Base-by-base conservation (phyloP, 2,888 invertebrate genomes). In the Drosophila nr. perissopoda region DNA sequence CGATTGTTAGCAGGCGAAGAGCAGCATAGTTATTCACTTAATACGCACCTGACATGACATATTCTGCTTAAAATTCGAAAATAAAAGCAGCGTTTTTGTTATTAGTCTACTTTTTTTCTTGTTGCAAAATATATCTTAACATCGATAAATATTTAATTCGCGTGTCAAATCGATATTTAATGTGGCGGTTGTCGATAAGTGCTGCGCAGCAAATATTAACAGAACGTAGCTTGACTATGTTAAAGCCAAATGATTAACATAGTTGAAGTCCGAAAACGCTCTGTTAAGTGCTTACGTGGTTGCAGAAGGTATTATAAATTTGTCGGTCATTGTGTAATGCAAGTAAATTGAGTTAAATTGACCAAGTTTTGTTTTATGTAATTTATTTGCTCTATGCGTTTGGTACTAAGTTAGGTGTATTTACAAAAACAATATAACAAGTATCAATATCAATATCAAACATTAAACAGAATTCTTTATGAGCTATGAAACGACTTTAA, bases 351-450 rank as follows among this genome's bases (percentile, higher is more conserved):
- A 25, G 16, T 1, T 60, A n/a, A n/a, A 6, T 16, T 25, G 4
- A 1, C 25, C 16, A 52, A 33, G 7, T 33, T 42, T 33, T 27
- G 10, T 51, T 27, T 54, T 2, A 34, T 33, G 61, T 66, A 61
- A 66, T 87, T 80, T 81, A 82, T 83, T 85, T 75, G 62, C 74
- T 76, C 69, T 75, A 74, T 68, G 83, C 65, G 73, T 57, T 40
- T 82, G 73, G 66, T 71, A 70, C 83, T 85, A 83, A 62, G 73
- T 81, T 81, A 84, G 82, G 66, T 60, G 18, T 67, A 86, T 76
- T 56, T 82, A 84, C 78, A 84, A 80, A 80, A 75, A 77, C 69
- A 79, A 69, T 74, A 80, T 86, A 88, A 85, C 87, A 86, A 76
- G 25, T 76, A 82, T 83, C 62, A 69, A 69, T 69, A 68, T 67